phyloP scores from a whole-genome alignment of 2,888 invertebrate genomes.

The Chaitophorus viminalis region DNA sequence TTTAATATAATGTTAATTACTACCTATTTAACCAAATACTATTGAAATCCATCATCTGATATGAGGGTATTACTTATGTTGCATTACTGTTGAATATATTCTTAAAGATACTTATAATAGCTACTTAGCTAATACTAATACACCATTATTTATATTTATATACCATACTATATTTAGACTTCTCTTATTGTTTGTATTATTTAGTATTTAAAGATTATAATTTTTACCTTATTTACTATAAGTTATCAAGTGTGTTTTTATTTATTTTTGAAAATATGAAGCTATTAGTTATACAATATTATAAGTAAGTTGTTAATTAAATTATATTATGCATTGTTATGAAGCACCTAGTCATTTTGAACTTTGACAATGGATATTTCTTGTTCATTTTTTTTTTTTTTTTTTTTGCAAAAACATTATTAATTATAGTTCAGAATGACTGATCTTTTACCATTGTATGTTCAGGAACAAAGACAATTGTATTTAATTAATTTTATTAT shows the following conservation, averaged over 20 bases:
- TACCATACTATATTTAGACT: neutral
- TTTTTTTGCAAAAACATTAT: neutral
- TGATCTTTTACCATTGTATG: slow-evolving; percentile 10
- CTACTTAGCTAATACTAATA: slow-evolving; percentile 26
- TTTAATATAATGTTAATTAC: neutral
- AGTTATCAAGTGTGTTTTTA: slow-evolving; percentile 19
- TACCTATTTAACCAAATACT: slow-evolving; percentile 31
- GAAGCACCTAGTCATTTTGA: slow-evolving; percentile 26
- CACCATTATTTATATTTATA: neutral
- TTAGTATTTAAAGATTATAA: slow-evolving; percentile 1
- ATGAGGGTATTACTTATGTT: slow-evolving; percentile 1
- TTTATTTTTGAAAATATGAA: neutral
- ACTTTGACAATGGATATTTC: neutral
- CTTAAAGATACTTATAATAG: slow-evolving; percentile 16
- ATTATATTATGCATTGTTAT: slow-evolving; percentile 11
- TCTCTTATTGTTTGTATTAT: neutral
- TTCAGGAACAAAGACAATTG: slow-evolving; percentile 12
- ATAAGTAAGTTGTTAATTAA: slow-evolving; percentile 27
- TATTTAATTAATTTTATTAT: slow-evolving; percentile 5
- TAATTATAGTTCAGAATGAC: neutral
- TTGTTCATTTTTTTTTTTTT: neutral
- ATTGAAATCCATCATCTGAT: neutral
- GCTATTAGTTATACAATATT: neutral
- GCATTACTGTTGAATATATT: neutral
- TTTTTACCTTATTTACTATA: slow-evolving; percentile 5